Evolutionary conservation across 2,113 vertebrate species (phyloP).

Genomic region (Corythornis madagascariensis): DNA sequence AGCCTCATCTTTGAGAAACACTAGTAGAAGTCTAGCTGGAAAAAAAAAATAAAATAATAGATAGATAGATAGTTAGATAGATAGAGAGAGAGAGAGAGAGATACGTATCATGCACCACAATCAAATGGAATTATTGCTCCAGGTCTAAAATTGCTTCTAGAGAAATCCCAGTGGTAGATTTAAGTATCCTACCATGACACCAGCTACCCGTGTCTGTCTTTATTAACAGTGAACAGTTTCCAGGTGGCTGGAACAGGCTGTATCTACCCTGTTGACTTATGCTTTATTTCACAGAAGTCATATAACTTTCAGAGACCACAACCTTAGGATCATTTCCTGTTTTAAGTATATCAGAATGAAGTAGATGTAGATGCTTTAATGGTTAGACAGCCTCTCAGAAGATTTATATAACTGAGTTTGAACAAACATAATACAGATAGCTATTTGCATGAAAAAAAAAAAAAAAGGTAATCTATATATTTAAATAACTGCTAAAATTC

Average conservation of each 20-base stretch:
- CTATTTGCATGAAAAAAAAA: not conserved
- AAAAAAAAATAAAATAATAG: not conserved
- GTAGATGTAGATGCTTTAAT: not conserved
- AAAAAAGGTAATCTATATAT: not conserved
- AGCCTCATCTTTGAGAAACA: not conserved
- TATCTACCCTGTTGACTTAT: not conserved
- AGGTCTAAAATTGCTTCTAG: not conserved
- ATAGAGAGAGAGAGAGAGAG: too few relatives aligned
- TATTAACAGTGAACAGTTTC: not conserved
- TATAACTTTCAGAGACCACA: not conserved
- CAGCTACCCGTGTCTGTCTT: not conserved
- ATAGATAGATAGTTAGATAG: too few relatives aligned
- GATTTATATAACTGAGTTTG: not conserved
- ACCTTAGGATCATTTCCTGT: not conserved
- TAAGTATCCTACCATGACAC: not conserved
- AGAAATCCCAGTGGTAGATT: not conserved
- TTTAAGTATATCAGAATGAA: not conserved
- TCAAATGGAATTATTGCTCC: not conserved
- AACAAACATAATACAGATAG: not conserved
- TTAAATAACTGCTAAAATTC: not conserved
- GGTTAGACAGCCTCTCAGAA: not conserved
- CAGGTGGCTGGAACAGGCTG: not conserved
- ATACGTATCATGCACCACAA: rapidly evolving
- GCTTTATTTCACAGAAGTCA: not conserved
- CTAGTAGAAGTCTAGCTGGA: not conserved